Conservation (phyloP, 92 coral and sea anemone species). For the Zoanthus gigantus region DNA sequence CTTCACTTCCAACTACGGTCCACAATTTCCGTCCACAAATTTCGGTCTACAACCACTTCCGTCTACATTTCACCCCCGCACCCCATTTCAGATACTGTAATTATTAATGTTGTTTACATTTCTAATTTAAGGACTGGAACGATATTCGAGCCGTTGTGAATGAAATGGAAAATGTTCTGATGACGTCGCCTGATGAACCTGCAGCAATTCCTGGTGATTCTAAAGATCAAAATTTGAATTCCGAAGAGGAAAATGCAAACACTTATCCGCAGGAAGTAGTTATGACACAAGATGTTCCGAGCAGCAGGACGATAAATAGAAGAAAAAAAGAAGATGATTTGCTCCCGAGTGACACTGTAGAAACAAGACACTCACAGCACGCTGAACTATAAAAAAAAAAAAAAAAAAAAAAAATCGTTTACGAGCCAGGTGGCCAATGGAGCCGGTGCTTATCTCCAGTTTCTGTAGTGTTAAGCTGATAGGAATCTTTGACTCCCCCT, state of each 20-base stretch:
- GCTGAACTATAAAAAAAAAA: background rate
- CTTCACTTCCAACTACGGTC: too few relatives aligned
- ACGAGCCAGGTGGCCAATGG: too few relatives aligned
- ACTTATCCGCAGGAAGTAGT: background rate
- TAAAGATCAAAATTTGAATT: background rate
- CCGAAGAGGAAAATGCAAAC: background rate
- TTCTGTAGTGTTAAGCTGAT: too few relatives aligned
- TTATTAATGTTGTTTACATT: too few relatives aligned
- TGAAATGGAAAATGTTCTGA: constrained; percentile 26
- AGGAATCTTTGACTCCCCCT: too few relatives aligned
- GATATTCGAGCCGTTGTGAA: constrained; percentile 2
- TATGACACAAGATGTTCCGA: background rate
- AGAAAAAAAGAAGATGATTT: background rate
- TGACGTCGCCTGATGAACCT: constrained; percentile 15
- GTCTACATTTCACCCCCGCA: too few relatives aligned
- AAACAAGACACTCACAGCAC: background rate
- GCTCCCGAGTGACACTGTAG: background rate
- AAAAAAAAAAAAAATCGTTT: too few relatives aligned
- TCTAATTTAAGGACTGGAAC: constrained; percentile 19
- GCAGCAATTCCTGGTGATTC: background rate
- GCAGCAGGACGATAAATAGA: background rate
- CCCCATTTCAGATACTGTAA: too few relatives aligned
- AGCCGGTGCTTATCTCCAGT: too few relatives aligned
- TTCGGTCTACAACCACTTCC: too few relatives aligned
- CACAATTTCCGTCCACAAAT: too few relatives aligned